A percentile compares a stretch with the other conserved stretches of the same genome.
Conservation (phyloP, 2,113 vertebrate species). For the Aphyosemion australe region DNA sequence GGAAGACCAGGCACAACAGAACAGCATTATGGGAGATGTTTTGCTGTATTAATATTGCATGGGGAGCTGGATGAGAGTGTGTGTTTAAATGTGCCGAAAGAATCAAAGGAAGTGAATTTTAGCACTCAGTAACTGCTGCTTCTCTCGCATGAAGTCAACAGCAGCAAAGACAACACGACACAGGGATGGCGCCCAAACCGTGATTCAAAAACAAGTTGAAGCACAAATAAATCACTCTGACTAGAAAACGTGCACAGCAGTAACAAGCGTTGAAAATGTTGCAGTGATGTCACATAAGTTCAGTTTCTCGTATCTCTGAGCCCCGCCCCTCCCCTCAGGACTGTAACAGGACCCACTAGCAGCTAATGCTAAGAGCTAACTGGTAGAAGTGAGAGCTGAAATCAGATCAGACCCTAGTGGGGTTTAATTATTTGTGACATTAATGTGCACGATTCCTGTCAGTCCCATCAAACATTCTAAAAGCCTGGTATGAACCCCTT, state of each 20-base stretch:
- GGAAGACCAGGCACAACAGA: conserved; percentile 24
- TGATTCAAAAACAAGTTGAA: too few species aligned
- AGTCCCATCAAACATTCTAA: background rate
- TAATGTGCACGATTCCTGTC: conserved; percentile 1
- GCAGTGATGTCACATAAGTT: too few species aligned
- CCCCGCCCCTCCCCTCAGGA: too few species aligned
- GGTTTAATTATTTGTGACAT: background rate
- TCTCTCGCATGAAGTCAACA: conserved; percentile 11
- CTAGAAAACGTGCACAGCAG: too few species aligned
- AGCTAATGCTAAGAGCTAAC: background rate
- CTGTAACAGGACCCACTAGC: background rate
- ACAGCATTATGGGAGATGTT: conserved; percentile 50
- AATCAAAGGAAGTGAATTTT: conserved; percentile 25
- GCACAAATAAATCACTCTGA: too few species aligned
- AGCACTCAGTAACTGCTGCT: conserved; percentile 32
- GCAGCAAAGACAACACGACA: too few species aligned
- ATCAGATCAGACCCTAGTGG: too few species aligned
- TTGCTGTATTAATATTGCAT: conserved; percentile 57
- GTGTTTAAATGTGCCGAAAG: conserved; percentile 9
- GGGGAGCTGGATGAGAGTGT: conserved; percentile 8
- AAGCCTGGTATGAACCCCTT: conserved; percentile 16
- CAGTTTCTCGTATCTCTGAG: too few species aligned
- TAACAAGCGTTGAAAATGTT: too few species aligned
- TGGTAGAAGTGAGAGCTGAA: background rate
- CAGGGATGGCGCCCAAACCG: too few species aligned